phyloP scores from a whole-genome alignment of 2,797 vertebrate species.

The Galaxias olidus region DNA sequence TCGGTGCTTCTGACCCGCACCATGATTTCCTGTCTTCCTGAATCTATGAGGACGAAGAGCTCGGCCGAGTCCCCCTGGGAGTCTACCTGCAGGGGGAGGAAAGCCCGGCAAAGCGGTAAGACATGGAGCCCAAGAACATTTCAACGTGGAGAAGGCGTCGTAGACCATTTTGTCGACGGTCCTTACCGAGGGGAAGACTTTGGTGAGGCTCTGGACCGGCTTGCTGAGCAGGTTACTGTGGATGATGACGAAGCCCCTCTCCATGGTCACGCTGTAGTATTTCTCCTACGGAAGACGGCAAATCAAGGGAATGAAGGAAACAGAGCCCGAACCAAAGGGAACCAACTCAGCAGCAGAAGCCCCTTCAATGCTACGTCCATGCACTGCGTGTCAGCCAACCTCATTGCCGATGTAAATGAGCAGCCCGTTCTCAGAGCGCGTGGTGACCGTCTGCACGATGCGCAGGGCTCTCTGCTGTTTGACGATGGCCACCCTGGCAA shows the following conservation, averaged over 20 bases:
- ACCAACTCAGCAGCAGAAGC: too few relatives aligned
- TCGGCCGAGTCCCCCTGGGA: background rate
- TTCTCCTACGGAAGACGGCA: constrained; percentile 45
- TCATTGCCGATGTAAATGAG: constrained; percentile 60
- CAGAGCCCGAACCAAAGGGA: background rate
- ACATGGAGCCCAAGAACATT: background rate
- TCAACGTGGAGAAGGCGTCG: too few relatives aligned
- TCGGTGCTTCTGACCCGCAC: background rate
- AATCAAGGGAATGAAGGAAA: constrained; percentile 6
- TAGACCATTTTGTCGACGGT: background rate
- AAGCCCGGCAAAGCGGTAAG: constrained; percentile 5
- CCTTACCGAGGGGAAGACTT: constrained; percentile 47
- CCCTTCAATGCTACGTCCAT: too few relatives aligned
- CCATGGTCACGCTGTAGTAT: constrained; percentile 66
- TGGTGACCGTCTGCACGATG: constrained; percentile 12
- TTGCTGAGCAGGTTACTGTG: constrained; percentile 19
- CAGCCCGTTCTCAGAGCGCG: constrained; percentile 63
- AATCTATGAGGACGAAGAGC: rapidly evolving
- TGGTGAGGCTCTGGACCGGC: rapidly evolving
- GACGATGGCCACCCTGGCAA: constrained; percentile 38
- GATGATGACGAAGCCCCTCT: constrained; percentile 53
- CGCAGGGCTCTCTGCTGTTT: rapidly evolving
- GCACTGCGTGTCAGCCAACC: constrained; percentile 44
- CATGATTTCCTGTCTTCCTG: rapidly evolving
- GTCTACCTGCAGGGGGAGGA: constrained; percentile 38